phyloP scores from a whole-genome alignment of 2,888 invertebrate genomes.

The Perizoma affinitatum region DNA sequence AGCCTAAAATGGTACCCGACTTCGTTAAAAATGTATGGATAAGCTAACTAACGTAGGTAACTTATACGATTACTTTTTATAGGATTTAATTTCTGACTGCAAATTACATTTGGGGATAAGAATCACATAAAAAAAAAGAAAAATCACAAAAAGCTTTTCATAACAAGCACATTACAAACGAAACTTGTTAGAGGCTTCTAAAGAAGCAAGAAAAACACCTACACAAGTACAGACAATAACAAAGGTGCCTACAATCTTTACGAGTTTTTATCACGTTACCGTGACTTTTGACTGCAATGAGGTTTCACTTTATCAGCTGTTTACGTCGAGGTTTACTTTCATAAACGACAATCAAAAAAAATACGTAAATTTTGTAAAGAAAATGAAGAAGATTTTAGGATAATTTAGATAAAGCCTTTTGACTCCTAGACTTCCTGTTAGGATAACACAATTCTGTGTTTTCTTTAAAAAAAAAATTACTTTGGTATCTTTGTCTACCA shows the following conservation, averaged over 20 bases:
- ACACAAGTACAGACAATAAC: constrained; percentile 40
- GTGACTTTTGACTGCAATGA: constrained; percentile 31
- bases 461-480: no score
- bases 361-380: constrained; percentile 16
- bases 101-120: constrained; percentile 23
- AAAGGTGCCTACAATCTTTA: constrained; percentile 44
- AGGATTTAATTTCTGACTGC: constrained; percentile 2
- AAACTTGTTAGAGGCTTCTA: constrained; percentile 57
- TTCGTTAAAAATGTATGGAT: neutral
- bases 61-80: neutral
- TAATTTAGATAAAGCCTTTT: constrained; percentile 18
- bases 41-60: no score
- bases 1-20: neutral
- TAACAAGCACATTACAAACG: constrained; percentile 63
- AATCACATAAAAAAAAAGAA: constrained; percentile 23
- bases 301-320: constrained; percentile 32
- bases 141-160: constrained; percentile 52
- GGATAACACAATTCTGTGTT: no score
- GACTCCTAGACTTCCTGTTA: no score
- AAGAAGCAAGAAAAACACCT: constrained; percentile 55
- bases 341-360: constrained; percentile 24
- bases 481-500: no score
- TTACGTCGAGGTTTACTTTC: constrained; percentile 29
- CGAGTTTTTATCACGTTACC: constrained; percentile 30
- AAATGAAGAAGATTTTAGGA: constrained; percentile 8